Evolutionary conservation across 2,797 vertebrate genomes (phyloP), one percentile per base, ranked within the genome.

Genomic region (Hyperoplus immaculatus): DNA sequence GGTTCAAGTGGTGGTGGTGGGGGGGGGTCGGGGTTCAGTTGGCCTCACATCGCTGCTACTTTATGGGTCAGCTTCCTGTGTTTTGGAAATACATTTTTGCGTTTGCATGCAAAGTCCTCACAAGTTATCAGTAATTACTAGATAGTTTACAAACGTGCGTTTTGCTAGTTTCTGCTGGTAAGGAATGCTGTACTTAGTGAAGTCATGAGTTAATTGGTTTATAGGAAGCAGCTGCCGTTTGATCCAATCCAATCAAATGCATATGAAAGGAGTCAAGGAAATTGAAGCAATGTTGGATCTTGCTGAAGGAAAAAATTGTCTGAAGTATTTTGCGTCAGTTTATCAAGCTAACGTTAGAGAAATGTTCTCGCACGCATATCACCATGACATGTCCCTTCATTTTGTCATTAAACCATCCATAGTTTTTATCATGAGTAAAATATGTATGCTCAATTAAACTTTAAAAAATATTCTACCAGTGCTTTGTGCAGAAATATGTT

Each of bases 1-100:
- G 81, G 71, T 83, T 80, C 46, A 78, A 62, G 73, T 74, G 51
- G 29, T 50, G 38, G 56, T 47, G 64, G 50, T 54, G 60, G 59
- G 29, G 29, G 3, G 29, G 29, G 29, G 29, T 29, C 29, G 29
- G 29, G 18, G 56, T 14, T 66, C 50, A 13, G 57, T 8, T 53
- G 66, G 76, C 59, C 71, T 68, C 59, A 67, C 29, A 5, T 36
- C 16, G 16, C 16, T 43, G 14, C 7, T 79, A 12, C 60, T 73
- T 55, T 14, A 36, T 39, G 65, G 84, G 69, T 78, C 83, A 55
- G 61, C 11, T 64, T 10, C 14, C 10, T 54, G 62, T 29, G 11
- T 51, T 60, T 70, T 1, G 50, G 9, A 43, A 36, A 65, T 12
- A 14, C 2, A n/a, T 68, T 69, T 46, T 39, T 15, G 55, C 1